Evolutionary conservation across 37 sponge, comb jelly and placozoan genomes (phyloP).

Genomic region (Cladorhizidae sp.): DNA sequence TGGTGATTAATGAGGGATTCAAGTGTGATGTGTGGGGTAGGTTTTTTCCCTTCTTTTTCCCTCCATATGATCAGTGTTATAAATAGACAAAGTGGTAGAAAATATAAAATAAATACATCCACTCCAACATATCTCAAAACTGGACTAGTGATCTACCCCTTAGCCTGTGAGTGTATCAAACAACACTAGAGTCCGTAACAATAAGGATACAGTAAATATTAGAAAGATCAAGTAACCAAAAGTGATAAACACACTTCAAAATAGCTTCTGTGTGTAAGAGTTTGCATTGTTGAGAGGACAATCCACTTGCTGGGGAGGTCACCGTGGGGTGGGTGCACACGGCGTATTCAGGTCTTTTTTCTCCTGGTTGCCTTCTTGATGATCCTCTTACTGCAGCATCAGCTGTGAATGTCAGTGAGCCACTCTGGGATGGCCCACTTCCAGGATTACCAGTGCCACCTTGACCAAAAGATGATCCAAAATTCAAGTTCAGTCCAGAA

Average conservation of each 20-base stretch:
- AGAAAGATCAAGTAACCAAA: too few relatives aligned
- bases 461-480: too few relatives aligned
- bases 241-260: too few relatives aligned
- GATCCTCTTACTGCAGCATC: neutral
- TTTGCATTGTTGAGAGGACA: too few relatives aligned
- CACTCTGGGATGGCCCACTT: neutral
- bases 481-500: too few relatives aligned
- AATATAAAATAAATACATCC: neutral
- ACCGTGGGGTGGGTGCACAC: too few relatives aligned
- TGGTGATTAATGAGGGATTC: too few relatives aligned
- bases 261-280: too few relatives aligned
- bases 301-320: too few relatives aligned
- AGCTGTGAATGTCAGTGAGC: neutral
- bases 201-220: neutral
- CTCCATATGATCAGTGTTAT: neutral
- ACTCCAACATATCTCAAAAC: neutral
- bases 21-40: too few relatives aligned
- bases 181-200: too few relatives aligned
- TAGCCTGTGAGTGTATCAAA: neutral
- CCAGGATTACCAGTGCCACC: neutral
- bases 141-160: neutral
- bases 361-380: neutral
- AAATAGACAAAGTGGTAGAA: constrained; percentile 2
- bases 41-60: too few relatives aligned
- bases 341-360: neutral